A percentile compares a stretch with the other conserved stretches of the same genome.
These are phyloP conservation scores for Amia ocellicauda DNA, from an alignment of 2,113 vertebrate species.

Conservation along the genomic window DNA sequence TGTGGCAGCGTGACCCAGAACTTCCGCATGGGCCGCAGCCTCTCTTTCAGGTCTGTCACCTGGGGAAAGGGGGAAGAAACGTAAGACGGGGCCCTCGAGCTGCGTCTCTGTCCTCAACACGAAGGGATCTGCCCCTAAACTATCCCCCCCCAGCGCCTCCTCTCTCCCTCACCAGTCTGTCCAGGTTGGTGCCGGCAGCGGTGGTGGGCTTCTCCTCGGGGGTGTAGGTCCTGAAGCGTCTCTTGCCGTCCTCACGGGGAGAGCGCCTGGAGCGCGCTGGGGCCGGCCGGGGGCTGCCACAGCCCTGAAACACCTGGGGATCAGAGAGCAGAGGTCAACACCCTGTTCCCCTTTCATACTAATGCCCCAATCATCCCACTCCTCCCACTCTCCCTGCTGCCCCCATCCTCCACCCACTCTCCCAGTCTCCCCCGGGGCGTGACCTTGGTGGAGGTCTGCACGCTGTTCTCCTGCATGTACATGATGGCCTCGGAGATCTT, in stretches of 20 bases:
- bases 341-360: background rate
- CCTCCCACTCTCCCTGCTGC: background rate
- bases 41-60: slow-evolving; percentile 78
- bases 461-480: slow-evolving; percentile 82
- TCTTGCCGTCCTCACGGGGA: slow-evolving; percentile 58
- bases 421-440: background rate
- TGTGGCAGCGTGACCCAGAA: slow-evolving; percentile 82
- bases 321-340: background rate
- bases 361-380: background rate
- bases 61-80: slow-evolving; percentile 44
- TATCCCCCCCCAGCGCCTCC: background rate
- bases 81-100: background rate
- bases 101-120: background rate
- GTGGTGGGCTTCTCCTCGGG: slow-evolving; percentile 78
- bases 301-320: slow-evolving; percentile 77
- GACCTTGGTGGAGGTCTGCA: slow-evolving; percentile 77
- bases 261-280: slow-evolving; percentile 67
- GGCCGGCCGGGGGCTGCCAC: slow-evolving; percentile 67
- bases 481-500: slow-evolving; percentile 84
- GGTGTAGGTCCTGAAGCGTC: slow-evolving; percentile 63
- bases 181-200: slow-evolving; percentile 76
- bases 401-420: background rate
- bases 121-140: too few species aligned
- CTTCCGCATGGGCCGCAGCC: slow-evolving; percentile 71
- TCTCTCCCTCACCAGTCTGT: slow-evolving; percentile 66